These are phyloP conservation scores for Abrostola tripartita DNA, from an alignment of 2,888 invertebrate species.

Conservation along the genomic window DNA sequence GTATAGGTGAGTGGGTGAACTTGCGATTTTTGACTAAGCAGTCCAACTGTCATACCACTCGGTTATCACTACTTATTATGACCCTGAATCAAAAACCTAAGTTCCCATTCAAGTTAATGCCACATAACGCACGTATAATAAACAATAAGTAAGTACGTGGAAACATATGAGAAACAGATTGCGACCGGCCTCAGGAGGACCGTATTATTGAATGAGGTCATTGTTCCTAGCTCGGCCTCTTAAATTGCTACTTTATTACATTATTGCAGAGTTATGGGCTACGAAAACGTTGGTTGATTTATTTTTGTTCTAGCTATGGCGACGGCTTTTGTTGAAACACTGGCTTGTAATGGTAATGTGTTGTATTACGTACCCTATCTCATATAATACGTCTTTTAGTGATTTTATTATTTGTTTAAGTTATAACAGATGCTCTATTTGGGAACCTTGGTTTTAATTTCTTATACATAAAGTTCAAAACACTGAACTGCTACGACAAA, in stretches of 20 bases:
- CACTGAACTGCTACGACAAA: too few species aligned
- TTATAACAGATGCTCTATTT: too few species aligned
- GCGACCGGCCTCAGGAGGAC: constrained; percentile 70
- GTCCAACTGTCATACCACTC: too few species aligned
- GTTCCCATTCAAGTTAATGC: too few species aligned
- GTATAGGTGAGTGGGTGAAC: too few species aligned
- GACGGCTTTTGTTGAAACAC: constrained; percentile 4
- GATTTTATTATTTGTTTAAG: too few species aligned
- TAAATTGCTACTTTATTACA: constrained; percentile 72
- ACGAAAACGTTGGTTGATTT: constrained; percentile 36
- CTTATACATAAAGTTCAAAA: too few species aligned
- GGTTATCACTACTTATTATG: too few species aligned
- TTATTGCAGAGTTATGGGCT: constrained; percentile 51
- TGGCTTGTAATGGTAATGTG: neutral
- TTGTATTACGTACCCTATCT: neutral
- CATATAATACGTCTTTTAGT: too few species aligned
- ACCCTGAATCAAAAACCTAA: too few species aligned
- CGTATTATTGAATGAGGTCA: constrained; percentile 79
- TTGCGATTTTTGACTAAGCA: too few species aligned
- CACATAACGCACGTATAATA: neutral
- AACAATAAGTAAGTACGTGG: constrained; percentile 52
- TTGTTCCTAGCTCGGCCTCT: constrained; percentile 77
- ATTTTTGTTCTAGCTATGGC: constrained; percentile 25
- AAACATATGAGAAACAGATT: constrained; percentile 69
- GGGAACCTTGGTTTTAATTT: too few species aligned